Evolutionary conservation across 2,888 invertebrate genomes (phyloP).

Genomic region (Molanna angustata): DNA sequence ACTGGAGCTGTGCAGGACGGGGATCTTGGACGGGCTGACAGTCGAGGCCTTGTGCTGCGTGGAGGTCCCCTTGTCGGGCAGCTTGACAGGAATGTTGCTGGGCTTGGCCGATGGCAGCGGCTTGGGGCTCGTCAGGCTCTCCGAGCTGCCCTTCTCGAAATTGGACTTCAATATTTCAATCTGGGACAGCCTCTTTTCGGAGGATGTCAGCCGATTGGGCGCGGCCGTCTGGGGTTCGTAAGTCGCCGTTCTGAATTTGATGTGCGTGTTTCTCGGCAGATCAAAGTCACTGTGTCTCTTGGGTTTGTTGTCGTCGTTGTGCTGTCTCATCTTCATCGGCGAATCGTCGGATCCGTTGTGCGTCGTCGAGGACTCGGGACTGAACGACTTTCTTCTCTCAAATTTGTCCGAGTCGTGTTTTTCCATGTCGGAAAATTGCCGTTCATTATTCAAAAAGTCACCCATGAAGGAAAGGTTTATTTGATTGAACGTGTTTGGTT

Average conservation of each 20-base stretch:
- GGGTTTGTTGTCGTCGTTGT: conserved; percentile 20
- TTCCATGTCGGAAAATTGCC: conserved; percentile 48
- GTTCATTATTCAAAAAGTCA: conserved; percentile 52
- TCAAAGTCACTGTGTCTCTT: conserved; percentile 52
- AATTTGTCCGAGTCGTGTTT: conserved; percentile 38
- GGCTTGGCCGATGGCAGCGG: conserved; percentile 49
- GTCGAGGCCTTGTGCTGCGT: conserved; percentile 35
- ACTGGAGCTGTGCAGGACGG: conserved; percentile 46
- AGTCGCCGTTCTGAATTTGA: conserved; percentile 62
- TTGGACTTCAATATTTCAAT: conserved; percentile 46
- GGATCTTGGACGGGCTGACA: conserved; percentile 52
- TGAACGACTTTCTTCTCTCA: conserved; percentile 23
- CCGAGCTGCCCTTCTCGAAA: conserved; percentile 43
- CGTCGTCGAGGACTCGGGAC: conserved; percentile 41
- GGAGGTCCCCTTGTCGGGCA: conserved; percentile 41
- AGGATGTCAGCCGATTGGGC: conserved; percentile 54
- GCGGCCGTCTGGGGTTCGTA: conserved; percentile 59
- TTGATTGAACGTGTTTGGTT: conserved; percentile 37
- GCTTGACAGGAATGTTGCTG: conserved; percentile 51
- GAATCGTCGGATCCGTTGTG: conserved; percentile 43
- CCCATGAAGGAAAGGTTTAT: conserved; percentile 49
- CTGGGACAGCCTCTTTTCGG: conserved; percentile 58
- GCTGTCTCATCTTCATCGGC: conserved; percentile 1
- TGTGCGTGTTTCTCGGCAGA: conserved; percentile 55
- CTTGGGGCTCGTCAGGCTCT: conserved; percentile 38